phyloP scores from a whole-genome alignment of 2,797 vertebrate species.

The Sebastiscus albofasciatus region DNA sequence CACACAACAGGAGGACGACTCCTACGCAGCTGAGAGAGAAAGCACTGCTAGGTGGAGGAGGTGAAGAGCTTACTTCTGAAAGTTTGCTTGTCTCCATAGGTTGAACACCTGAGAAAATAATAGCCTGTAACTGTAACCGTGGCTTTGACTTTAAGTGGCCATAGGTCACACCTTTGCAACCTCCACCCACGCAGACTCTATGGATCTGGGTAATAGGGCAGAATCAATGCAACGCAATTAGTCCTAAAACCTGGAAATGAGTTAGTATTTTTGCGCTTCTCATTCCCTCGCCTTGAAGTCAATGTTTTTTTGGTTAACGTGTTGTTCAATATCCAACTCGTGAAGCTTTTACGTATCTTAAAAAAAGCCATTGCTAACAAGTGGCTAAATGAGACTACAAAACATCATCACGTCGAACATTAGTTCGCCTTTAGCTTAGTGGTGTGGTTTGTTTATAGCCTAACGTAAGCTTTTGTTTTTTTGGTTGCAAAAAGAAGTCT shows the following conservation, averaged over 20 bases:
- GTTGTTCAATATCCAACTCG: too few species aligned
- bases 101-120: conserved; percentile 61
- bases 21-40: conserved; percentile 59
- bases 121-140: background rate
- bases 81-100: conserved; percentile 43
- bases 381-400: too few species aligned
- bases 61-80: conserved; percentile 42
- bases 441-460: too few species aligned
- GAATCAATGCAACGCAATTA: background rate
- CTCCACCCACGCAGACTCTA: background rate
- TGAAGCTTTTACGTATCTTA: too few species aligned
- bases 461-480: too few species aligned
- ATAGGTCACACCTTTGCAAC: conserved; percentile 1
- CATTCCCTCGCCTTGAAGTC: background rate
- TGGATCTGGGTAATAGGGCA: conserved; percentile 5
- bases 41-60: conserved; percentile 49
- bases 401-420: too few species aligned
- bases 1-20: conserved; percentile 72
- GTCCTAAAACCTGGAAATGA: background rate
- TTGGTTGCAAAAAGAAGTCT: too few species aligned
- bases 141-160: conserved; percentile 1
- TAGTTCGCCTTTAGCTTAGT: too few species aligned
- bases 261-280: background rate
- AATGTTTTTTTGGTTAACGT: background rate
- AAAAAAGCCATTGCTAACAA: too few species aligned